Evolutionary conservation across 2,888 invertebrate genomes (phyloP), one percentile per base, ranked within the genome.

Genomic region (Xylocampa areola): DNA sequence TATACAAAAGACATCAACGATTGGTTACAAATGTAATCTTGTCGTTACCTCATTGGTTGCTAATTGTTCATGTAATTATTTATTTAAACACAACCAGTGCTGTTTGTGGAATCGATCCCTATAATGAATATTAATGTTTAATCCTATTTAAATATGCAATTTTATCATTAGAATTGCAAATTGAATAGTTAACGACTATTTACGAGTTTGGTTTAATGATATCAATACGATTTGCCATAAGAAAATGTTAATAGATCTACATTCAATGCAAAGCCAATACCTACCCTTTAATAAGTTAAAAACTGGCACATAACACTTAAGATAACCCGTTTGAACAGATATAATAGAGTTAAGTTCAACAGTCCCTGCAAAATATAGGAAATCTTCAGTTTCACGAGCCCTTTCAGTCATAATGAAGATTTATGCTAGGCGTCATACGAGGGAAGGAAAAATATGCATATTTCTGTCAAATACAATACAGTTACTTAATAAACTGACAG

Each of bases 1-100:
- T n/a, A 48, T 51, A 67, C 67, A 77, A 78, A 81, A 80, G 81
- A 82, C 75, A 67, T 81, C 70, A 79, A 82, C 84, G 81, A 60
- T 64, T 66, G 30, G 30, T 60, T 52, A 44, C 60, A 68, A 76
- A 77, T 80, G 59, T 57, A 74, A 50, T 59, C 70, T 27, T 52
- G 70, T 75, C 75, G 71, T 73, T 79, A 79, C 76, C 61, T 70
- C 68, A 79, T 73, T 74, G 25, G 25, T 4, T 10, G 37, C 43
- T 62, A 59, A 73, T 73, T 53, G 52, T 54, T 40, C 35, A 19
- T 50, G 36, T 64, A 68, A 68, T 66, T 67, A 67, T 37, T 57
- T 29, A 58, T 58, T 53, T 36, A 62, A 57, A 54, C 55, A 55
- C 61, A 52, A 33, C 40, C 33, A 27, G 11, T 23, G 37, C 16